Evolutionary conservation across 2,888 invertebrate species (phyloP), one percentile per base, ranked within the genome.

Genomic region (Creontiades dilutus): DNA sequence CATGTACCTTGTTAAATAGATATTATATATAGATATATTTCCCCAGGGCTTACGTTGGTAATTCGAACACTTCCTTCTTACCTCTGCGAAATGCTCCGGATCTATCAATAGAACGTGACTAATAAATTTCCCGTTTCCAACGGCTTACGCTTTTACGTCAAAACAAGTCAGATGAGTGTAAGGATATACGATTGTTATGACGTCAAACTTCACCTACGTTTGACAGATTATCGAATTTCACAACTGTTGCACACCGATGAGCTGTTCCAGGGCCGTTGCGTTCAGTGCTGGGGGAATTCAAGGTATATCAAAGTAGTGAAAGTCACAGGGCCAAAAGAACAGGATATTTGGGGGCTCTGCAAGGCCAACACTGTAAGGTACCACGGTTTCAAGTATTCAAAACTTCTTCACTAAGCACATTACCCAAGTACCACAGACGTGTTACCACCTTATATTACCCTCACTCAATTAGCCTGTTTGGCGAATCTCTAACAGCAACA

Each of bases 101-200:
- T 52, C 52, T 52, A 52, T 52, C 3, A 2, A 7, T 52, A 12
- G 52, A 52, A 52, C 52, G 52, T 52, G 52, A 52, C 52, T 7
- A 52, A 52, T 52, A 14, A 52, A 52, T 52, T 52, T 16, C 52
- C 52, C 13, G 14, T 5, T 52, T 2, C 14, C 13, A 52, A 61
- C 19, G 3, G 61, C n/a, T 19, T 19, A n/a, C 61, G 19, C 9
- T 19, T n/a, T 61, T 9, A 61, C 61, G 61, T 61, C 61, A 61
- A n/a, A 61, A 19, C 61, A 61, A 16, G n/a, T 19, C 61, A 1
- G 16, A 9, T n/a, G 61, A 61, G 61, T 19, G 61, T 61, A 61
- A 61, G 61, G 61, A 61, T 61, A 61, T n/a, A 61, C 61, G 61
- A 61, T n/a, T n/a, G 61, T 19, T 61, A 19, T 61, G 61, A 61